Conservation (phyloP, 2,888 invertebrate genomes). For the Caenorhabditis sp. region DNA sequence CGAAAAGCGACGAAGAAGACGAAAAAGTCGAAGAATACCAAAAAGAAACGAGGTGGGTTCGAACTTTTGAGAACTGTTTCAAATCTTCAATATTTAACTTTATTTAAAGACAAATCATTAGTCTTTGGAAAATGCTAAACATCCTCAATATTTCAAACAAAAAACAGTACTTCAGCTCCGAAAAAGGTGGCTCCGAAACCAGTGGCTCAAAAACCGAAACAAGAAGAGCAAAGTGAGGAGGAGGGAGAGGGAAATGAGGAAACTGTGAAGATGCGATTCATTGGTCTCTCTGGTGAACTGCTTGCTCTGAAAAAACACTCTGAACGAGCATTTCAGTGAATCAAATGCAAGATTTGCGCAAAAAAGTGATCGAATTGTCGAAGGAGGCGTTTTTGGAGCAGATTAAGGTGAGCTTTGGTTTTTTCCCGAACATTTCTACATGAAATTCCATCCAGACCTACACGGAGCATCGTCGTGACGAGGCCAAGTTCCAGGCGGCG, state of each 20-base stretch:
- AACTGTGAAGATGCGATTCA: background rate
- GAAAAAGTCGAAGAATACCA: conserved; percentile 23
- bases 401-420: conserved; percentile 4
- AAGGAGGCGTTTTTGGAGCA: conserved; percentile 33
- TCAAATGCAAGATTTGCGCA: conserved; percentile 34
- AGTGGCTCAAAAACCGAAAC: background rate
- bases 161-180: background rate
- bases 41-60: conserved; percentile 15
- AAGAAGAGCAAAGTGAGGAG: conserved; percentile 2
- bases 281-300: conserved; percentile 18
- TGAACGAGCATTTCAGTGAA: conserved; percentile 9
- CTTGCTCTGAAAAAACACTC: background rate
- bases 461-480: background rate
- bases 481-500: background rate
- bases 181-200: background rate
- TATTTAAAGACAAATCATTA: background rate
- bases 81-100: background rate
- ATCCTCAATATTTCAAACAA: background rate
- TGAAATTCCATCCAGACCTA: no score
- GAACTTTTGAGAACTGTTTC: background rate
- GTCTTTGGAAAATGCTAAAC: background rate
- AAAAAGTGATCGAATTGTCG: conserved; percentile 8
- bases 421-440: background rate
- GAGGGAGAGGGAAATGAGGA: background rate
- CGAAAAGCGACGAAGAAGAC: conserved; percentile 19